Base-by-base conservation (phyloP, 2,797 vertebrate species). In the Eulemur albifrons region DNA sequence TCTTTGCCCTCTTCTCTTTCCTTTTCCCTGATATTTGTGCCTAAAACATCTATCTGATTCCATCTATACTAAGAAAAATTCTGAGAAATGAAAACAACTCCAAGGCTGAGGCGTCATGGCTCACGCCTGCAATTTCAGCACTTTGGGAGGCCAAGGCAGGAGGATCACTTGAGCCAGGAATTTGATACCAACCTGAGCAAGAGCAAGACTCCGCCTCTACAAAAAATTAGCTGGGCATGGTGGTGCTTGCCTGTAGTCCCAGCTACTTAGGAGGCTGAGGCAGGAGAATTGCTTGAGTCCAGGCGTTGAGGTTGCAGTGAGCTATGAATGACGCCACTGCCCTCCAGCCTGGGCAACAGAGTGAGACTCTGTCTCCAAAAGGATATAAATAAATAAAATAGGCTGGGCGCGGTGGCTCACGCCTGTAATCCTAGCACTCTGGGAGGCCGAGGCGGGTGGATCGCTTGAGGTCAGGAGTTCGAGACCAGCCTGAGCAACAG, bases 51-150 rank as follows among this genome's bases (percentile, higher is more conserved):
- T 82, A 67, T 45, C 17, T 45, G 81, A 73, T 52, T 83, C 48
- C 43, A 90, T 48, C n/a, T 79, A 94, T 1, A 73, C 54, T 52
- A 77, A 67, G 54, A 87, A 79, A 76, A 73, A 93, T 85, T 88
- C 65, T 84, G 14, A 93, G 84, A 94, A 92, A 69, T 11, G 82
- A 89, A 88, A 92, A n/a, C 13, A 75, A 73, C 6, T 79, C 21
- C 20, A 83, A 65, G 63, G 15, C 63, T 65, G 63, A 65, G 32
- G 17, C 4, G 30, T 15, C 15, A 1, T 65, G 63, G 8, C 32
- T n/a, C 32, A 65, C 4, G 3, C 63, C 32, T 65, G 3, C n/a
- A 65, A 65, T 65, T 15, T 15, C 7, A 65, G 63, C 63, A 7
- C 32, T n/a, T n/a, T 65, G 63, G 63, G 63, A 65, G 63, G 63